Conservation (phyloP, 2,888 invertebrate genomes). For the Zaprionus lineosus region DNA sequence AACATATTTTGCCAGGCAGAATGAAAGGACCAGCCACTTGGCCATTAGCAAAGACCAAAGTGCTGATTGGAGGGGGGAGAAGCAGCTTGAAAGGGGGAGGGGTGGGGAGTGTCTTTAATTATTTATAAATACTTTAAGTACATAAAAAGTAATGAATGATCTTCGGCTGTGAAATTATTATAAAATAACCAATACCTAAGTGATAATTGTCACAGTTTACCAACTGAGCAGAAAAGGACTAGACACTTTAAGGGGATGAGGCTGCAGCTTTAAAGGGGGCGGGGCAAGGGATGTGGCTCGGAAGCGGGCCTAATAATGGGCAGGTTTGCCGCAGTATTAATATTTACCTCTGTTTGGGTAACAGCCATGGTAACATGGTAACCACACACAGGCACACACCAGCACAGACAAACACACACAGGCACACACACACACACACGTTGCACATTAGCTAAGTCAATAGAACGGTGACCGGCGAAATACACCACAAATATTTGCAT, state of each 20-base stretch:
- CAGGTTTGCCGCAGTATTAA: conserved; percentile 40
- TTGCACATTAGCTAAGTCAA: conserved; percentile 74
- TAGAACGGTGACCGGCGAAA: conserved; percentile 49
- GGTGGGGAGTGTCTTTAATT: too few species aligned
- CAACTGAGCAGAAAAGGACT: too few species aligned
- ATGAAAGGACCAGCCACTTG: conserved; percentile 24
- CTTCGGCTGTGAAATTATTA: too few species aligned
- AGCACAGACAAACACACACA: not conserved
- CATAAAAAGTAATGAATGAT: too few species aligned
- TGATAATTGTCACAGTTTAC: too few species aligned
- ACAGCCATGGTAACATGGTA: conserved; percentile 3
- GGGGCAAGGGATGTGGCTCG: not conserved
- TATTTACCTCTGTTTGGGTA: conserved; percentile 30
- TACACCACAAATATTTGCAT: conserved; percentile 78
- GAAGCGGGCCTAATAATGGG: conserved; percentile 15
- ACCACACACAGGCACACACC: conserved; percentile 11
- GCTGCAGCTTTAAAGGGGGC: too few species aligned
- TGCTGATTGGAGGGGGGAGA: too few species aligned
- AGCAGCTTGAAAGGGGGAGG: too few species aligned
- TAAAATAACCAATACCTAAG: too few species aligned
- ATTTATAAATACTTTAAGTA: too few species aligned
- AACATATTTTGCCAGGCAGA: conserved; percentile 30
- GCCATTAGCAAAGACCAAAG: conserved; percentile 68
- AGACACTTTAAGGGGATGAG: too few species aligned
- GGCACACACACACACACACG: conserved; percentile 15